Percentiles rank a stretch among this genome's conserved stretches.
These are phyloP conservation scores for Gallinago paraguaiae DNA, from an alignment of 2,113 vertebrate species.

Conservation along the genomic window DNA sequence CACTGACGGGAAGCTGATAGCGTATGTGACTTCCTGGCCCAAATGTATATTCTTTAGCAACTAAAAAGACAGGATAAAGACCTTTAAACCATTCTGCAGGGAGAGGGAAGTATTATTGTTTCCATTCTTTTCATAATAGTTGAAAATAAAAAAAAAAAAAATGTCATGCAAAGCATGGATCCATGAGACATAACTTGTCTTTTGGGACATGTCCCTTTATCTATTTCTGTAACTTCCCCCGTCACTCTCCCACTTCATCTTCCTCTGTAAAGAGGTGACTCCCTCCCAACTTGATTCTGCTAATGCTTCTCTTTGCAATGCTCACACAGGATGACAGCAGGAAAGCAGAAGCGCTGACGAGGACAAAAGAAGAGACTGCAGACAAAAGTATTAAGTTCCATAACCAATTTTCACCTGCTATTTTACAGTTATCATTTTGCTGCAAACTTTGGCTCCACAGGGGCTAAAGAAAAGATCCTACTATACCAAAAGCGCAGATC, in stretches of 20 bases:
- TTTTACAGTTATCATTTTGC: background rate
- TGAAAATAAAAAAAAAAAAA: background rate
- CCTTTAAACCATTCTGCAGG: background rate
- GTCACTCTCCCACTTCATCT: background rate
- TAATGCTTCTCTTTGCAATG: background rate
- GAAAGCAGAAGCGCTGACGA: background rate
- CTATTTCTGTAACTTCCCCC: background rate
- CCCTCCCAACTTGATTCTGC: background rate
- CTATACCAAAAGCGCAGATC: background rate
- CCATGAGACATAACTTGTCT: background rate
- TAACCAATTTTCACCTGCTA: background rate
- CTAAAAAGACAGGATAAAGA: slow-evolving; percentile 63
- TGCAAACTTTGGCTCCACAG: background rate
- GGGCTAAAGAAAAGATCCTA: background rate
- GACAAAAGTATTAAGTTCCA: background rate
- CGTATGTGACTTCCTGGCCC: slow-evolving; percentile 80
- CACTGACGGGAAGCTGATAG: slow-evolving; percentile 73
- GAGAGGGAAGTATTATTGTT: background rate
- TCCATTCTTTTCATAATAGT: background rate
- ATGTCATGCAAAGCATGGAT: background rate
- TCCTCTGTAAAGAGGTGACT: background rate
- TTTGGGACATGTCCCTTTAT: background rate
- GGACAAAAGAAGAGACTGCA: background rate
- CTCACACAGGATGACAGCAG: background rate
- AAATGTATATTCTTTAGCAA: slow-evolving; percentile 81